These are phyloP conservation scores for Hydroisotoma schaefferi DNA, from an alignment of 2,888 invertebrate genomes.

Conservation along the genomic window DNA sequence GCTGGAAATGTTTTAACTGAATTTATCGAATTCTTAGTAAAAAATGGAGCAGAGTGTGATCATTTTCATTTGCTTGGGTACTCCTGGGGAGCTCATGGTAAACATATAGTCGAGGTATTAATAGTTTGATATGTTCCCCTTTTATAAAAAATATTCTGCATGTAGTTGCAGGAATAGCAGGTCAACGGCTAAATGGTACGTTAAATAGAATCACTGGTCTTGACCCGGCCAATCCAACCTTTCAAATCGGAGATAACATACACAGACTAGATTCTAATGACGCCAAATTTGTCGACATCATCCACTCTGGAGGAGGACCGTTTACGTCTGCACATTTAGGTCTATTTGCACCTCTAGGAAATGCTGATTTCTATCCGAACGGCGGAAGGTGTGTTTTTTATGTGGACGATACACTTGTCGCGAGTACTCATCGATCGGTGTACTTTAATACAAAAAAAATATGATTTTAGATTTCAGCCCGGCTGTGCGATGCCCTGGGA, in stretches of 20 bases:
- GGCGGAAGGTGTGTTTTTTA: constrained; percentile 46
- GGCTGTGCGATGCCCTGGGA: constrained; percentile 2
- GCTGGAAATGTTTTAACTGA: constrained; percentile 25
- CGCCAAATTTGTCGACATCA: constrained; percentile 50
- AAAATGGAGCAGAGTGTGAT: constrained; percentile 13
- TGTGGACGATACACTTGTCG: background rate
- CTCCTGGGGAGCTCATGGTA: constrained; percentile 32
- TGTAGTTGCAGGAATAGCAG: constrained; percentile 29
- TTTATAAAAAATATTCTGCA: background rate
- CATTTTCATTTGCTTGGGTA: constrained; percentile 31
- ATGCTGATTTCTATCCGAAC: constrained; percentile 51
- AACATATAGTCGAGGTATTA: background rate
- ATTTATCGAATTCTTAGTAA: constrained; percentile 29
- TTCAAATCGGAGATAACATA: constrained; percentile 46
- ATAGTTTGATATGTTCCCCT: background rate
- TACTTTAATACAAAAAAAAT: too few relatives aligned
- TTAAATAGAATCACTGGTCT: constrained; percentile 46
- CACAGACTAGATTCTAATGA: constrained; percentile 50
- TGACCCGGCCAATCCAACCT: constrained; percentile 51
- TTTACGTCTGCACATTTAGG: constrained; percentile 44
- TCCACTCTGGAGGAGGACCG: constrained; percentile 40
- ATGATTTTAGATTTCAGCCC: constrained; percentile 11
- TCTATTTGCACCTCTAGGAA: constrained; percentile 49
- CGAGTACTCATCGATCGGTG: too few relatives aligned
- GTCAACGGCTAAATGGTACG: constrained; percentile 20